These are phyloP conservation scores for Erythrolamprus reginae DNA, from an alignment of 2,113 vertebrate genomes.

Conservation along the genomic window DNA sequence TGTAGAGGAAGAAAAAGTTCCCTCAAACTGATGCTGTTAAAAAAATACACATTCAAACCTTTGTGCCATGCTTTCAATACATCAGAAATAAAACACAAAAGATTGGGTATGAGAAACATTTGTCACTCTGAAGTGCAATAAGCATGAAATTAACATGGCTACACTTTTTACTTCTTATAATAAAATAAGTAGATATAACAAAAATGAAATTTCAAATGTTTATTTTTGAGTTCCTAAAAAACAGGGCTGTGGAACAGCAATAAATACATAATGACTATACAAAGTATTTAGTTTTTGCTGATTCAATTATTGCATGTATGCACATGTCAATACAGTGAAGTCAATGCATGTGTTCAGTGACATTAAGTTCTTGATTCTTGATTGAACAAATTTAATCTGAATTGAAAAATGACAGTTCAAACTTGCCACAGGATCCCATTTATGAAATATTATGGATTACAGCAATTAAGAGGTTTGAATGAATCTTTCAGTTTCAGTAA, in stretches of 20 bases:
- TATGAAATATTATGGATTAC: background rate
- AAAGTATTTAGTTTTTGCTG: slow-evolving; percentile 24
- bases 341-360: slow-evolving; percentile 53
- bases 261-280: slow-evolving; percentile 27
- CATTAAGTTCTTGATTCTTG: slow-evolving; percentile 39
- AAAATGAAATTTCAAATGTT: slow-evolving; percentile 32
- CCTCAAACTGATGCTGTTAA: background rate
- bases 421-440: background rate
- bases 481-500: slow-evolving; percentile 4
- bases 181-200: background rate
- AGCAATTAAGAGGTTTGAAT: background rate
- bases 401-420: slow-evolving; percentile 26
- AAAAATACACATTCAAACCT: background rate
- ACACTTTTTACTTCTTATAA: background rate
- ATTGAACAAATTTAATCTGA: slow-evolving; percentile 36
- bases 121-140: background rate
- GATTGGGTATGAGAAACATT: background rate
- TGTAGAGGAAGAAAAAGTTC: background rate
- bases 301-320: slow-evolving; percentile 15
- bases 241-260: slow-evolving; percentile 48
- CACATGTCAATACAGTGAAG: slow-evolving; percentile 41
- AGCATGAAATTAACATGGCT: background rate
- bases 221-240: slow-evolving; percentile 49
- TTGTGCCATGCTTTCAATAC: background rate
- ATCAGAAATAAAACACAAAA: background rate